Evolutionary conservation across 1,140 invertebrate genomes (phyloP).

Genomic region (Sminthurides bifidus): DNA sequence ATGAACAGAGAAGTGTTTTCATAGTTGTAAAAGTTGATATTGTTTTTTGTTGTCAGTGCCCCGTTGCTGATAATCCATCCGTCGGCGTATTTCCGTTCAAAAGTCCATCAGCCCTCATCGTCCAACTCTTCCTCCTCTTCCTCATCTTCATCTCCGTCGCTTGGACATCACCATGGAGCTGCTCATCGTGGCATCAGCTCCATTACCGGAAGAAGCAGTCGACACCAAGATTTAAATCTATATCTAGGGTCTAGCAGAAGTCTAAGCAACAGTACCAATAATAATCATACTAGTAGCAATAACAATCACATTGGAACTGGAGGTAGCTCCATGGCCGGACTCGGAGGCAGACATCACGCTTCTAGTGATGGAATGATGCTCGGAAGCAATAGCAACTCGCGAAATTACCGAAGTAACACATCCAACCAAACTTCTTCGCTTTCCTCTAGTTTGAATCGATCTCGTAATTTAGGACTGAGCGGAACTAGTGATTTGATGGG

Average conservation of each 20-base stretch:
- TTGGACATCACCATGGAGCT: slow-evolving; percentile 1
- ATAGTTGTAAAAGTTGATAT: too few species aligned
- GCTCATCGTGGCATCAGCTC: background rate
- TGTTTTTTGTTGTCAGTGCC: too few species aligned
- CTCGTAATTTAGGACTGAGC: slow-evolving; percentile 13
- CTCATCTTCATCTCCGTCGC: background rate
- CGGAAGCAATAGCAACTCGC: too few species aligned
- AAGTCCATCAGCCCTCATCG: slow-evolving; percentile 12
- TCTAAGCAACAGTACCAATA: background rate
- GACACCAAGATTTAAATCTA: background rate
- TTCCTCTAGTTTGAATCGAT: too few species aligned
- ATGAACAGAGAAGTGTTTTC: too few species aligned
- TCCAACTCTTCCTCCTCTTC: background rate
- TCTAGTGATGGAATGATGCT: too few species aligned
- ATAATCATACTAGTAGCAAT: background rate
- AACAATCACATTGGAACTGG: slow-evolving; percentile 7
- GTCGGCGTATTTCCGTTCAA: slow-evolving; percentile 50
- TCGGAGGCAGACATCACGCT: too few species aligned
- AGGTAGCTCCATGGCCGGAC: too few species aligned
- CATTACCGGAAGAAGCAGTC: background rate
- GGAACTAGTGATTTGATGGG: background rate
- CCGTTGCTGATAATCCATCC: slow-evolving; percentile 72
- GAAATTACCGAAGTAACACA: too few species aligned
- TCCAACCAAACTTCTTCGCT: too few species aligned
- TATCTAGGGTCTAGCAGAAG: background rate